Base-by-base conservation (phyloP, 2,113 vertebrate species). In the Anguilla japonica region DNA sequence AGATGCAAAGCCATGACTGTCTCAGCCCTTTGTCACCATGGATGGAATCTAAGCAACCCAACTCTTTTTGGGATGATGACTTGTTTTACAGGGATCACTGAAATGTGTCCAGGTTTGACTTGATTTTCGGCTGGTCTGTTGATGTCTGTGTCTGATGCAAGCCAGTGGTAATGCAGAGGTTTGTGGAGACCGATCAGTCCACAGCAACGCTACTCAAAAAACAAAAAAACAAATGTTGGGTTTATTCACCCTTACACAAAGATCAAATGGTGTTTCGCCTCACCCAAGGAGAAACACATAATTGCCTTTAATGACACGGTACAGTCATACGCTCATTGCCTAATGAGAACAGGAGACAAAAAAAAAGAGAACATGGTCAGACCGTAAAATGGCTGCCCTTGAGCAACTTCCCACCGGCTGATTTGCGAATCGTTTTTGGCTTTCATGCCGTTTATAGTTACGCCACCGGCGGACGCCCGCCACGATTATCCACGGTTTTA, bases 271-370 rank as follows among this genome's bases (percentile, higher is more conserved):
- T 71, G 40, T 85, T 80, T 85, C 41, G 50, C 53, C 78, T 80
- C 79, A 78, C 78, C 71, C 39, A 80, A 81, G 75, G 46, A 78
- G 39, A 81, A 85, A 20, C 40, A 79, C 20, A 60, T 85, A 85
- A 85, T 85, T 78, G 60, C 84, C 81, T 81, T 81, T 81, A 85
- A 85, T 79, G 78, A 85, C 75, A 79, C 79, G 84, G 34, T n/a
- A 50, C 56, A 34, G 53, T 40, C 43, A 75, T 11, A 34, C 26
- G 41, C 14, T 43, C 63, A 84, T 16, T 84, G n/a, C 43, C 80
- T 57, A 63, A 5, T 60, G 40, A 60, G 53, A 53, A 85, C 46
- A 56, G 50, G 43, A 46, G 26, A 80, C 80, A 67, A 5, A 67
- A 67, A 67, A 26, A 26, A 26, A 26, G 26, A 22, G 20, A 67